Percentiles rank a stretch among this genome's conserved stretches.
phyloP scores from a whole-genome alignment of 2,888 invertebrate species.

The Chaetogeoica ovagalla region DNA sequence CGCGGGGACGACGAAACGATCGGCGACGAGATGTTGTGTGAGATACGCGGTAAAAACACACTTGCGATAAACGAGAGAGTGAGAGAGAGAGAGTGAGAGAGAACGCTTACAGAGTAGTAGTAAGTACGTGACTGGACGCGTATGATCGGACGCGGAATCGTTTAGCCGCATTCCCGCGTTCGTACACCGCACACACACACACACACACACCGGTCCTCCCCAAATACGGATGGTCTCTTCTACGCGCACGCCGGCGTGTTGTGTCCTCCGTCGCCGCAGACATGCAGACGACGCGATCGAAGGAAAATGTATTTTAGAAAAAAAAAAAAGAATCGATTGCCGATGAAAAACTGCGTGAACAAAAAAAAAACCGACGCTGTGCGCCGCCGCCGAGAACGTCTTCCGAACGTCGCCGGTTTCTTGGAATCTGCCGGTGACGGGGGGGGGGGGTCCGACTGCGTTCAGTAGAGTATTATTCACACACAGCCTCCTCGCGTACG shows the following conservation, averaged over 20 bases:
- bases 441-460: no score
- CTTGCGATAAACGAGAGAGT: no score
- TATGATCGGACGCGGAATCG: slow-evolving; percentile 27
- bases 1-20: not conserved
- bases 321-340: not conserved
- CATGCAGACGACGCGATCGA: slow-evolving; percentile 46
- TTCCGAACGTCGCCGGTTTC: not conserved
- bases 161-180: slow-evolving; percentile 43
- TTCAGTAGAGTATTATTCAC: no score
- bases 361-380: not conserved
- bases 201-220: slow-evolving; percentile 28
- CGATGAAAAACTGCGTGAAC: no score
- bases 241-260: not conserved
- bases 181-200: no score
- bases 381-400: not conserved
- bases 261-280: slow-evolving; percentile 2
- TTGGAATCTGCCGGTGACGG: not conserved
- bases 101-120: no score
- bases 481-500: not conserved
- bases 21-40: not conserved
- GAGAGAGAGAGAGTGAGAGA: no score
- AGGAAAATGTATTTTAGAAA: not conserved
- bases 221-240: slow-evolving; percentile 31
- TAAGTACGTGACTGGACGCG: slow-evolving; percentile 22
- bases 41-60: no score